Base-by-base conservation (phyloP, 2,797 vertebrate species). In the Mastacembelus armatus region DNA sequence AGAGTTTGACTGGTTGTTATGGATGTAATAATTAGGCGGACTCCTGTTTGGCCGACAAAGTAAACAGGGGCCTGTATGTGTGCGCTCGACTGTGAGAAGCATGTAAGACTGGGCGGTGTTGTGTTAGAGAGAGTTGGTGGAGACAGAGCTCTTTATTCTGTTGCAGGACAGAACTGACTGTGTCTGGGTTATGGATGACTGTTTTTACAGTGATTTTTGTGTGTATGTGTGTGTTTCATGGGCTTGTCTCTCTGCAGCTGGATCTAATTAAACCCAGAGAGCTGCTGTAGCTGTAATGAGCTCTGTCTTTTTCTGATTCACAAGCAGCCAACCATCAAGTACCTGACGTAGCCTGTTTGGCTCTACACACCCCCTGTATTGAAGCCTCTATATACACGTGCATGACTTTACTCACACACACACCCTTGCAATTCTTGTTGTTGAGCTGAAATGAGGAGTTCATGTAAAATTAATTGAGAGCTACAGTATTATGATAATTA, bases 321-420 rank as follows among this genome's bases (percentile, higher is more conserved):
- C 78, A 85, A 87, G 90, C 93, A 95, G 88, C 89, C 94, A 94
- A 94, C 93, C 94, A 94, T 94, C 94, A 94, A 94, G 85, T 92
- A 43, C 57, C 81, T 84, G 64, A 69, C 77, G 49, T 38, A 47
- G 35, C 73, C 78, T 76, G 71, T 71, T 79, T 73, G 64, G 12
- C 75, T 83, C 64, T 66, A 27, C 43, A n/a, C n/a, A n/a, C n/a
- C n/a, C n/a, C n/a, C n/a, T n/a, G n/a, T n/a, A n/a, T n/a, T n/a
- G n/a, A 63, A 69, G 33, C 36, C 50, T 33, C 32, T 30, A 57
- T 21, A 63, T 59, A 71, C 45, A 66, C 58, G 48, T 39, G 18
- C 16, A 42, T 45, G 18, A 49, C 52, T 60, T 54, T 27, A 52
- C 2, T 47, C 40, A 52, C 14, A 30, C 70, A 36, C 24, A 40